These are phyloP conservation scores for Gymnogyps californianus DNA, from an alignment of 2,113 vertebrate genomes.

Conservation along the genomic window DNA sequence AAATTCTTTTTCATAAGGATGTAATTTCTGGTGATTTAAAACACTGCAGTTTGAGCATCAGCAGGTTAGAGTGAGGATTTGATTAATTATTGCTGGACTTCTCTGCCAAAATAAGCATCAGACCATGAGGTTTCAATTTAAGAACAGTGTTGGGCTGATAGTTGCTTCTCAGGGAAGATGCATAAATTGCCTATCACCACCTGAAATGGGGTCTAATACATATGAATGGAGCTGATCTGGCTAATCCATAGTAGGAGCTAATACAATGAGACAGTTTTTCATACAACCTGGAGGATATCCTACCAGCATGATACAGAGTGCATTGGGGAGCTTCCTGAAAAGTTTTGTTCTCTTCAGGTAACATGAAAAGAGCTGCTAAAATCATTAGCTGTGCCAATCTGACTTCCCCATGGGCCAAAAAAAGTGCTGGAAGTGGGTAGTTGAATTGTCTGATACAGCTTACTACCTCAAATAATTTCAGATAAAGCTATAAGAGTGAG, in stretches of 20 bases:
- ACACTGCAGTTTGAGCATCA: background rate
- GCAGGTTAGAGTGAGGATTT: background rate
- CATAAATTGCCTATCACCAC: background rate
- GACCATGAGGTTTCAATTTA: background rate
- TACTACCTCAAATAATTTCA: background rate
- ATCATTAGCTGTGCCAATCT: background rate
- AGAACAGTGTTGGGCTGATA: background rate
- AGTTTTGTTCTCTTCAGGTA: background rate
- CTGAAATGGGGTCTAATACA: background rate
- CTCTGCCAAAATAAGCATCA: background rate
- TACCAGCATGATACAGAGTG: background rate
- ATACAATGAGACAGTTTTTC: background rate
- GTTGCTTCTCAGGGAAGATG: background rate
- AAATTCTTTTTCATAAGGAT: background rate
- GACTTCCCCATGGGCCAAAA: background rate
- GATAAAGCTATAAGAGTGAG: background rate
- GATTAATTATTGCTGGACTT: background rate
- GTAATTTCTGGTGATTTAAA: background rate
- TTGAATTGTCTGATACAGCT: background rate
- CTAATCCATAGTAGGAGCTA: background rate
- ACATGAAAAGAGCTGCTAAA: background rate
- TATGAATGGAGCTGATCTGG: background rate
- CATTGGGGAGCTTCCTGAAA: background rate
- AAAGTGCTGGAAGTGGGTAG: background rate
- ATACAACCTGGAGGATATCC: background rate